phyloP scores from a whole-genome alignment of 1,140 invertebrate genomes.

The Harpegnathos saltator region DNA sequence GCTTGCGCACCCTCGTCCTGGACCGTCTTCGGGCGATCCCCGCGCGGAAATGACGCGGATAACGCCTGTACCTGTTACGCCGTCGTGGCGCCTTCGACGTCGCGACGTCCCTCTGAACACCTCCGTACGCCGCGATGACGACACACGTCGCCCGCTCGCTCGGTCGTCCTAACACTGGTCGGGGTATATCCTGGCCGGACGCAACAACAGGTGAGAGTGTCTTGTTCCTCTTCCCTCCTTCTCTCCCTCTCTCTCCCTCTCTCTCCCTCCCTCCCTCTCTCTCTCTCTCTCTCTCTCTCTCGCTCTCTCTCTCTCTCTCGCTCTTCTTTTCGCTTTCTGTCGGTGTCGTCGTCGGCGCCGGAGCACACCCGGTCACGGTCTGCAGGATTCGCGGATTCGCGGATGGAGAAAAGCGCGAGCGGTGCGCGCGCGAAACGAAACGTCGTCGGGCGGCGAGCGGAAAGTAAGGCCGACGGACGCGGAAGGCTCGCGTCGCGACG shows the following conservation, averaged over 20 bases:
- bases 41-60: constrained; percentile 8
- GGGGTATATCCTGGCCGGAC: background rate
- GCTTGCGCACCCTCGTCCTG: background rate
- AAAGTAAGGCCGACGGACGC: constrained; percentile 67
- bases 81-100: constrained; percentile 50
- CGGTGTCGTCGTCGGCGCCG: background rate
- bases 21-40: constrained; percentile 11
- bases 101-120: constrained; percentile 22
- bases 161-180: background rate
- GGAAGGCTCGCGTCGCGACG: constrained; percentile 78
- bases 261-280: background rate
- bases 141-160: background rate
- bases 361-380: constrained; percentile 34
- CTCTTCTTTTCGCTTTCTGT: too few species aligned
- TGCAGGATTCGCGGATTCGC: background rate
- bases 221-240: background rate
- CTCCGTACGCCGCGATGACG: background rate
- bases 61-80: constrained; percentile 72
- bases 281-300: background rate
- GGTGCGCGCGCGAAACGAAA: background rate
- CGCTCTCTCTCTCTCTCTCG: background rate
- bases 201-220: constrained; percentile 3
- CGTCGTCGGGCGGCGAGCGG: background rate
- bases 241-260: background rate
- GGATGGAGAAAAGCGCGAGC: background rate